These are phyloP conservation scores for Prosapia bicincta DNA, from an alignment of 2,888 invertebrate species.

Conservation along the genomic window DNA sequence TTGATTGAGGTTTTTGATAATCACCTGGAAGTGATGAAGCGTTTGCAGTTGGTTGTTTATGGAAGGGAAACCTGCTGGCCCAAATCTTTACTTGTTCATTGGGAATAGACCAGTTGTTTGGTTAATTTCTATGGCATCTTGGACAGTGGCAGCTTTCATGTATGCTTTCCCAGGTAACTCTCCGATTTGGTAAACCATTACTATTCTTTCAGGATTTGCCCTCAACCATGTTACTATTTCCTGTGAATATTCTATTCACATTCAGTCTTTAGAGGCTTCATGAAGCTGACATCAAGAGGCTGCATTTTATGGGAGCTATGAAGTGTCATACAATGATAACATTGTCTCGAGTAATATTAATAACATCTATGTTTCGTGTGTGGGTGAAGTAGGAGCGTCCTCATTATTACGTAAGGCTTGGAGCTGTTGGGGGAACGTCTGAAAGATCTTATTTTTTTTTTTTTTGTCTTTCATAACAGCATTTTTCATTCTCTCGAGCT, in stretches of 20 bases:
- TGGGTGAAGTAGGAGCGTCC: conserved; percentile 28
- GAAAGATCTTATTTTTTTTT: too few species aligned
- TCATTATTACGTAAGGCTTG: conserved; percentile 35
- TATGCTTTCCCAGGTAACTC: conserved; percentile 38
- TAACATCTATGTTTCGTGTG: conserved; percentile 25
- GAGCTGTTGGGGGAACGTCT: conserved; percentile 27
- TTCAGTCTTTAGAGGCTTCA: too few species aligned
- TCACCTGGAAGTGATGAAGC: too few species aligned
- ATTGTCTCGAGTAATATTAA: conserved; percentile 17
- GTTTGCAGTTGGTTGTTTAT: too few species aligned
- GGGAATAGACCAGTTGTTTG: not conserved
- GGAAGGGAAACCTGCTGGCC: too few species aligned
- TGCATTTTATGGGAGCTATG: too few species aligned
- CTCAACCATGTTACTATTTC: conserved; percentile 32
- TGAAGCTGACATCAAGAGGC: too few species aligned
- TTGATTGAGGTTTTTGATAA: too few species aligned
- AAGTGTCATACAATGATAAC: conserved; percentile 23
- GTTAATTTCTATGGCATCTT: conserved; percentile 37
- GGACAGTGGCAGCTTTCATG: conserved; percentile 37
- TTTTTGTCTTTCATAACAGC: too few species aligned
- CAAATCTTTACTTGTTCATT: too few species aligned
- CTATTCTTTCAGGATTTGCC: conserved; percentile 36
- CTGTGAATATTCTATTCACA: conserved; percentile 26
- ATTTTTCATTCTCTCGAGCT: too few species aligned
- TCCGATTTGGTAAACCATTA: conserved; percentile 30